Conservation (phyloP, 2,113 vertebrate genomes). For the Caranx ignobilis region DNA sequence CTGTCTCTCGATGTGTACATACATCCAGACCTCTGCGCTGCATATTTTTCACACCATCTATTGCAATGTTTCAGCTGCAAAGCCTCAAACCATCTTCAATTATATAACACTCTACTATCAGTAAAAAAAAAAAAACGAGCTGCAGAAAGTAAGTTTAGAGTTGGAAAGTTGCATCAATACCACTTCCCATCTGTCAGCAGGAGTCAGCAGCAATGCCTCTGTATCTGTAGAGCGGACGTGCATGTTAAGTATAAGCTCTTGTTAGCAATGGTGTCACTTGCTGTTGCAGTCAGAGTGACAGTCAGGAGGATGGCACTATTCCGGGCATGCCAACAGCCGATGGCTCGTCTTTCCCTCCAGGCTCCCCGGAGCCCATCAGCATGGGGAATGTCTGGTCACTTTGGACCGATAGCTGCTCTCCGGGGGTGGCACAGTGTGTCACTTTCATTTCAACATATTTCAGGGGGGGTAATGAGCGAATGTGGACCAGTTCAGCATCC, state of each 20-base stretch:
- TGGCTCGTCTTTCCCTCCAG: constrained; percentile 21
- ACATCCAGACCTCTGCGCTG: constrained; percentile 52
- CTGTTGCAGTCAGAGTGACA: constrained; percentile 42
- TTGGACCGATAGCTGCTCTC: constrained; percentile 51
- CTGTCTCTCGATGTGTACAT: constrained; percentile 46
- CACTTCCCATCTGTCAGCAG: constrained; percentile 25
- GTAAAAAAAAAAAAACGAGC: constrained; percentile 33
- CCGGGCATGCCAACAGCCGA: constrained; percentile 17
- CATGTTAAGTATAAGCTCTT: constrained; percentile 34
- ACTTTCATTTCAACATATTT: constrained; percentile 51
- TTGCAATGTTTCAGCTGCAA: constrained; percentile 28
- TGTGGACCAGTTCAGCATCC: background rate
- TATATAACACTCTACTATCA: constrained; percentile 48
- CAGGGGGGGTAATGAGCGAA: constrained; percentile 52
- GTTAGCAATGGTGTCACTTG: constrained; percentile 58
- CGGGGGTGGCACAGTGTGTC: constrained; percentile 16
- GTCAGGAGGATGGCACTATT: constrained; percentile 45
- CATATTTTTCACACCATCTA: constrained; percentile 58
- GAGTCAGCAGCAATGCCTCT: constrained; percentile 15
- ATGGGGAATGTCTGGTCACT: constrained; percentile 30
- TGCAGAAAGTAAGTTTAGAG: constrained; percentile 11
- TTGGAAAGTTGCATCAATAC: constrained; percentile 22
- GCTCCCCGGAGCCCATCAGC: constrained; percentile 23
- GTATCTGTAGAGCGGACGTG: constrained; percentile 17
- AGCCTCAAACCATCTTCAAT: constrained; percentile 22